Percentiles rank a stretch among this genome's conserved stretches.
Evolutionary conservation across 2,888 invertebrate genomes (phyloP).

Genomic region (Caenorhabditis angaria): DNA sequence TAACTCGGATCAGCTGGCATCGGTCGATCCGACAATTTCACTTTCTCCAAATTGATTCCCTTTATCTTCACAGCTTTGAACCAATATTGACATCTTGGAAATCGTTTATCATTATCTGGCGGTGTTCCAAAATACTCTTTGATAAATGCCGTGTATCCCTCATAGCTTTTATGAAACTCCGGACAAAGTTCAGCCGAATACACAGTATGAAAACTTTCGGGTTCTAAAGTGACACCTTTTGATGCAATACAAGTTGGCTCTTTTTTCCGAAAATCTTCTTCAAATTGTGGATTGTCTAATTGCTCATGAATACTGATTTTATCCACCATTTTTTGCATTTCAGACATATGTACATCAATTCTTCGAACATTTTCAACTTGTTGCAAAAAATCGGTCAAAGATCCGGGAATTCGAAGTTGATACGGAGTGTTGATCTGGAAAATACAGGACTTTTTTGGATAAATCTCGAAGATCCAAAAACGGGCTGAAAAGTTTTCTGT

Average conservation of each 20-base stretch:
- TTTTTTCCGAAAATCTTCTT: conserved; percentile 45
- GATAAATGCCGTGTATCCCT: conserved; percentile 36
- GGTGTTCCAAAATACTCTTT: conserved; percentile 40
- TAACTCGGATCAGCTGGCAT: conserved; percentile 22
- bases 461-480: no score
- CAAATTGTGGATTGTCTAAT: conserved; percentile 54
- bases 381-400: conserved; percentile 42
- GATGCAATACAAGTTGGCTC: conserved; percentile 47
- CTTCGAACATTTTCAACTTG: conserved; percentile 42
- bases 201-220: conserved; percentile 38
- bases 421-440: conserved; percentile 42
- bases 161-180: conserved; percentile 41
- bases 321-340: conserved; percentile 27
- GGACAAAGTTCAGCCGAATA: conserved; percentile 46
- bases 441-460: neutral
- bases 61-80: conserved; percentile 41
- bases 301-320: conserved; percentile 16
- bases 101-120: conserved; percentile 33
- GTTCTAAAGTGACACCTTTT: conserved; percentile 29
- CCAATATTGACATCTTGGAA: conserved; percentile 39
- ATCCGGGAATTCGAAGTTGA: conserved; percentile 37
- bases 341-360: conserved; percentile 22
- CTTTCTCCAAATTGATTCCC: conserved; percentile 26
- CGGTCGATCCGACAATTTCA: conserved; percentile 16
- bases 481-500: neutral